Evolutionary conservation across 2,797 vertebrate species (phyloP).

Genomic region (Eulemur albifrons): DNA sequence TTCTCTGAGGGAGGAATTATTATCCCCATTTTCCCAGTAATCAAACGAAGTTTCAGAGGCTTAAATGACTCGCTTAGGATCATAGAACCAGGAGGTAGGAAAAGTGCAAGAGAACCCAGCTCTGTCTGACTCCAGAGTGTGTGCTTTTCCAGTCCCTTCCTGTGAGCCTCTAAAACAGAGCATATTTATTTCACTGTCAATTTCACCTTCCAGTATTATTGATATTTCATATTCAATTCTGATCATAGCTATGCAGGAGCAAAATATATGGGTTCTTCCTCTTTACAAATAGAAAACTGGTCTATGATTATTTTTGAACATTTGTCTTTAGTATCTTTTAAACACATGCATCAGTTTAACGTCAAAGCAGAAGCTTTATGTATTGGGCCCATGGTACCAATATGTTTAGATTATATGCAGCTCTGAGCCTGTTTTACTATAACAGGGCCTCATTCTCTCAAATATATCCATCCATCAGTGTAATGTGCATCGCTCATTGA

Average conservation of each 20-base stretch:
- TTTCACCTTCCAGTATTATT: not conserved
- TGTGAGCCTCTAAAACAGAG: not conserved
- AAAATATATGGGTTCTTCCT: not conserved
- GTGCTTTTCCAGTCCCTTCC: not conserved
- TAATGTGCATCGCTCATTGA: conserved; percentile 28
- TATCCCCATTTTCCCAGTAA: not conserved
- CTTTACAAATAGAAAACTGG: conserved; percentile 19
- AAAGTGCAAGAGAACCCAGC: not conserved
- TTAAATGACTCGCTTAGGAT: not conserved
- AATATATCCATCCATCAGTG: conserved; percentile 48
- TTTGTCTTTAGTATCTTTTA: conserved; percentile 62
- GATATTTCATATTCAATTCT: conserved; percentile 21
- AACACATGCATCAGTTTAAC: conserved; percentile 58
- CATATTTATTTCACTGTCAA: not conserved
- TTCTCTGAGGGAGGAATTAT: not conserved
- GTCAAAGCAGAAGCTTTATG: conserved; percentile 41
- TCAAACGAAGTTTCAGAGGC: not conserved
- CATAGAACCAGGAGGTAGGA: not conserved
- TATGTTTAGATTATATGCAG: conserved; percentile 20
- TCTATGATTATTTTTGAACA: conserved; percentile 46
- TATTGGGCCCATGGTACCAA: conserved; percentile 49
- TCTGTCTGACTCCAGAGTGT: not conserved
- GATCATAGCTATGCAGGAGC: not conserved
- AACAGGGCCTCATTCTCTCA: conserved; percentile 48
- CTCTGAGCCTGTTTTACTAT: conserved; percentile 48